These are phyloP conservation scores for Endotricha flammealis DNA, from an alignment of 2,888 invertebrate genomes.

Conservation along the genomic window DNA sequence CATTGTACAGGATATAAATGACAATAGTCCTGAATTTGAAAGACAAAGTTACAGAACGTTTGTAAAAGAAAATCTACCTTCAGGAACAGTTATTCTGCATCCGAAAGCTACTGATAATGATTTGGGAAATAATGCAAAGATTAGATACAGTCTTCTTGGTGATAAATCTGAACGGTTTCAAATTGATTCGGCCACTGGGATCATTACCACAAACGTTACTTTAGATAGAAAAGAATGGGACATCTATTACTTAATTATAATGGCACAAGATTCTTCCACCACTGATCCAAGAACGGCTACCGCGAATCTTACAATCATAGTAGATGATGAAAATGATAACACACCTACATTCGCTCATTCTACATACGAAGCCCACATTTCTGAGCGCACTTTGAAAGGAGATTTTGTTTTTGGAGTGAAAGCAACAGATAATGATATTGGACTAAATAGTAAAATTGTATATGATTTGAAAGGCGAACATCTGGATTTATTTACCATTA, in stretches of 20 bases:
- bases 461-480: conserved; percentile 89
- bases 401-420: conserved; percentile 95
- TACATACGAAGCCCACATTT: conserved; percentile 88
- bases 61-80: conserved; percentile 89
- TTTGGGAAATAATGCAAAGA: conserved; percentile 89
- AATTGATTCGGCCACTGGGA: conserved; percentile 87
- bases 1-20: conserved; percentile 95
- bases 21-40: conserved; percentile 93
- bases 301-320: conserved; percentile 87
- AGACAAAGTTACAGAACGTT: conserved; percentile 87
- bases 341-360: conserved; percentile 86
- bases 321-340: conserved; percentile 92
- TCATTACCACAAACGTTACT: conserved; percentile 84
- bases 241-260: conserved; percentile 87
- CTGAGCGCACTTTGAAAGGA: conserved; percentile 87
- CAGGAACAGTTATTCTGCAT: conserved; percentile 86
- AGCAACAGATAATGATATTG: conserved; percentile 90
- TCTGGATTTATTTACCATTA: conserved; percentile 86
- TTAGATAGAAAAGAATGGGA: conserved; percentile 89
- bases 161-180: conserved; percentile 89
- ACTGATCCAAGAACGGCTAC: conserved; percentile 90
- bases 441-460: conserved; percentile 86
- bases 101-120: conserved; percentile 91
- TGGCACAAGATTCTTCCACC: conserved; percentile 93
- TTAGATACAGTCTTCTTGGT: conserved; percentile 90